A percentile compares a stretch with the other conserved stretches of the same genome.
These are phyloP conservation scores for Altica lythri DNA, from an alignment of 2,888 invertebrate genomes.

Conservation along the genomic window DNA sequence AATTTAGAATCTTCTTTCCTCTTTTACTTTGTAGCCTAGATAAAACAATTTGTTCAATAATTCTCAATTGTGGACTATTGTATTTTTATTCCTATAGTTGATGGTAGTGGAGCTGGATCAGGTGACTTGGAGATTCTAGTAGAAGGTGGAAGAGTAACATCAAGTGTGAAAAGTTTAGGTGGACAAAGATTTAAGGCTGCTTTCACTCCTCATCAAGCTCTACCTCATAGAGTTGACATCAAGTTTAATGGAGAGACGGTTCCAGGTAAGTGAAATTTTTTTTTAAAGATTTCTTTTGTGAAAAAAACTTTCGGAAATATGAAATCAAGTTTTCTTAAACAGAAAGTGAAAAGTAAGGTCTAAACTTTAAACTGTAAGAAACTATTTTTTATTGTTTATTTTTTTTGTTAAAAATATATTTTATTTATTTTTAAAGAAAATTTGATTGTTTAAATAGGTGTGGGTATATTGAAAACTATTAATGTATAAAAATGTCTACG, in stretches of 20 bases:
- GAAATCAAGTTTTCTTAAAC: constrained; percentile 2
- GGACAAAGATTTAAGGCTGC: constrained; percentile 89
- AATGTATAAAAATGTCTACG: constrained; percentile 2
- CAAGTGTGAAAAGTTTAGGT: constrained; percentile 89
- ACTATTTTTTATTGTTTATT: too few relatives aligned
- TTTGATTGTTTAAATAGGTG: neutral
- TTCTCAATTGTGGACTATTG: too few relatives aligned
- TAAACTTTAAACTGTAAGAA: too few relatives aligned
- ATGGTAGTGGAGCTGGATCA: constrained; percentile 93
- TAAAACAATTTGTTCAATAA: too few relatives aligned
- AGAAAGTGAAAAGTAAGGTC: too few relatives aligned
- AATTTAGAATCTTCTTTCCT: too few relatives aligned
- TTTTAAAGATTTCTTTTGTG: too few relatives aligned
- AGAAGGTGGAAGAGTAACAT: constrained; percentile 92
- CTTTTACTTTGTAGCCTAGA: too few relatives aligned
- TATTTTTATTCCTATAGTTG: constrained; percentile 67
- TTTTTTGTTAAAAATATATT: too few relatives aligned
- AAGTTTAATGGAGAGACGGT: constrained; percentile 92
- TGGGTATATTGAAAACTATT: neutral
- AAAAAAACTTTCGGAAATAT: too few relatives aligned
- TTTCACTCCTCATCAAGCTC: constrained; percentile 87
- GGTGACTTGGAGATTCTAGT: constrained; percentile 95
- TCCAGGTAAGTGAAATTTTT: constrained; percentile 70
- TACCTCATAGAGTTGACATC: constrained; percentile 88
- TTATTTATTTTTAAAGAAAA: too few relatives aligned